Percentiles rank a stretch among this genome's conserved stretches.
Evolutionary conservation across 2,888 invertebrate genomes (phyloP).

Genomic region (Panorpa germanica): DNA sequence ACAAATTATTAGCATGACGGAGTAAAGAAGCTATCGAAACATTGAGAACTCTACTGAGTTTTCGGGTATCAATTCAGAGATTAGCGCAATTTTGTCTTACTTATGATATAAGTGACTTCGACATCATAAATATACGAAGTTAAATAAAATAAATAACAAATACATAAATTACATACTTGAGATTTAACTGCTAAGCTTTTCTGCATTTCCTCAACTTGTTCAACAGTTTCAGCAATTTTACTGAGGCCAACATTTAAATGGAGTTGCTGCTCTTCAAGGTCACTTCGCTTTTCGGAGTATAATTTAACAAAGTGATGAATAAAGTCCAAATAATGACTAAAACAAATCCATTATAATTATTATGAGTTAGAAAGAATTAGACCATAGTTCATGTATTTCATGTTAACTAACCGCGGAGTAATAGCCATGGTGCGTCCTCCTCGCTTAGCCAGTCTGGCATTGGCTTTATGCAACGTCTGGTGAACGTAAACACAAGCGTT

Average conservation of each 20-base stretch:
- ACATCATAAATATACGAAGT: no score
- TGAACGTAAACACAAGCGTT: slow-evolving; percentile 98
- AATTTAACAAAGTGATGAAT: slow-evolving; percentile 98
- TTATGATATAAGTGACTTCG: no score
- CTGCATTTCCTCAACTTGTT: slow-evolving; percentile 99
- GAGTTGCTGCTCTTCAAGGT: slow-evolving; percentile 95
- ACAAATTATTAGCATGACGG: no score
- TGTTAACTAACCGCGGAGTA: slow-evolving; percentile 64
- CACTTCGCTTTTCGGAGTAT: slow-evolving; percentile 93
- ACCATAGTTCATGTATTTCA: no score
- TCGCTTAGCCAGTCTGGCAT: slow-evolving; percentile 72
- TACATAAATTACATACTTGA: slow-evolving; percentile 29
- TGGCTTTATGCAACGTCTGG: slow-evolving; percentile 90
- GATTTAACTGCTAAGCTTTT: slow-evolving; percentile 95
- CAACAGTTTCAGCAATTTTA: slow-evolving; percentile 98
- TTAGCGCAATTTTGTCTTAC: no score
- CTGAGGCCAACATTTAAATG: slow-evolving; percentile 96
- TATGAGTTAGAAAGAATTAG: slow-evolving; percentile 1
- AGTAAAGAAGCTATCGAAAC: no score
- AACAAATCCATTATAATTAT: slow-evolving; percentile 10
- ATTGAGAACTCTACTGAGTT: no score
- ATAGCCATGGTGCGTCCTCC: slow-evolving; percentile 95
- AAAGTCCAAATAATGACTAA: slow-evolving; percentile 92
- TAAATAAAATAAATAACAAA: neutral
- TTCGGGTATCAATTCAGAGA: no score